Evolutionary conservation across 37 sponge, comb jelly and placozoan genomes (phyloP).

Genomic region (Chondrosia reniformis): DNA sequence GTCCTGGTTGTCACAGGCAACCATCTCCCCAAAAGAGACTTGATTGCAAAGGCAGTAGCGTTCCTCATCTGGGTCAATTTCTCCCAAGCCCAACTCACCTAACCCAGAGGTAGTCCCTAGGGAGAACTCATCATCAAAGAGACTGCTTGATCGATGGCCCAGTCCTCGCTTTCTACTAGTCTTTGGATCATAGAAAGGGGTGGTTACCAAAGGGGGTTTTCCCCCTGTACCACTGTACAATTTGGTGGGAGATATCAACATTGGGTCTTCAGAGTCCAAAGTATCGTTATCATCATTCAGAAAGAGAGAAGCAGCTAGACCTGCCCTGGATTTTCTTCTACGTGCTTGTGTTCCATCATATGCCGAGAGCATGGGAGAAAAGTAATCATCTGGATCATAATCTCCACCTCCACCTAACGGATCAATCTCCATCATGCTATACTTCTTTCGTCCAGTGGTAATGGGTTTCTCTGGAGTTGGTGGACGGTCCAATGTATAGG

Average conservation of each 20-base stretch:
- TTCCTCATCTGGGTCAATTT: constrained; percentile 94
- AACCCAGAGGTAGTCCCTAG: constrained; percentile 22
- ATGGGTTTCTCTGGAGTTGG: constrained; percentile 70
- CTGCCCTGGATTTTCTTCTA: not conserved
- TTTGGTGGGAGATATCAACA: constrained; percentile 33
- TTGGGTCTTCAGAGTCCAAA: constrained; percentile 56
- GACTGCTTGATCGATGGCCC: not conserved
- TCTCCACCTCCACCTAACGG: constrained; percentile 47
- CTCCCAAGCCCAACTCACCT: constrained; percentile 17
- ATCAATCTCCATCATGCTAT: constrained; percentile 25
- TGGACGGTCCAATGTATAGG: constrained; percentile 65
- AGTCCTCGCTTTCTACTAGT: not conserved
- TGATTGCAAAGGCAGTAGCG: constrained; percentile 97
- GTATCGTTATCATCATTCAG: constrained; percentile 33
- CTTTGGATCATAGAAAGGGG: constrained; percentile 39
- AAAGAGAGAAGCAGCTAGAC: not conserved
- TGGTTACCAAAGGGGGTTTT: constrained; percentile 62
- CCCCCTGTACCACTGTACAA: constrained; percentile 73
- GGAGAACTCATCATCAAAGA: not conserved
- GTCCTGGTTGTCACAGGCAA: constrained; percentile 94
- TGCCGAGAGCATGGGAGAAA: constrained; percentile 40
- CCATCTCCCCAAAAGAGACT: constrained; percentile 99
- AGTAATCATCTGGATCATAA: constrained; percentile 26
- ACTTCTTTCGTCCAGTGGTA: constrained; percentile 29
- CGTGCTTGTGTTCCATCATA: not conserved